Evolutionary conservation across 2,888 invertebrate genomes (phyloP).

Genomic region (Mythimna lalbum): DNA sequence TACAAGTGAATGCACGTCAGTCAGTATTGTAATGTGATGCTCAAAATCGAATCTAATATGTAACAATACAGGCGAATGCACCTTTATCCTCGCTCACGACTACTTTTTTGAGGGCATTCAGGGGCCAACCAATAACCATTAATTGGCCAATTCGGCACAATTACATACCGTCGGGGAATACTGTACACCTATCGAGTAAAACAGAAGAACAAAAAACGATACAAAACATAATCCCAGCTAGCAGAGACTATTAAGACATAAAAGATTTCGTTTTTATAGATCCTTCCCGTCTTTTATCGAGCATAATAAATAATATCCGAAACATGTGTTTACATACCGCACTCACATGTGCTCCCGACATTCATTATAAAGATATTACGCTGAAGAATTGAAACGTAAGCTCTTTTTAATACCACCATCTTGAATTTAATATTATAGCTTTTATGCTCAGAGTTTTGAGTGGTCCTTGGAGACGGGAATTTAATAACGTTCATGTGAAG

Average conservation of each 20-base stretch:
- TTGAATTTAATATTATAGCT: constrained; percentile 30
- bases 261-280: constrained; percentile 44
- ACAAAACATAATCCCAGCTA: constrained; percentile 13
- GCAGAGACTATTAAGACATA: constrained; percentile 10
- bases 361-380: constrained; percentile 57
- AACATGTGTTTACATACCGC: constrained; percentile 53
- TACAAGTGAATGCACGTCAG: too few relatives aligned
- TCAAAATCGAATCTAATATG: too few relatives aligned
- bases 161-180: not conserved
- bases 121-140: not conserved
- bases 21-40: too few relatives aligned
- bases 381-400: constrained; percentile 46
- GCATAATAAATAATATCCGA: constrained; percentile 53
- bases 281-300: constrained; percentile 46
- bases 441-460: constrained; percentile 20
- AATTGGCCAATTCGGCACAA: constrained; percentile 4
- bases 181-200: not conserved
- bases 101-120: not conserved
- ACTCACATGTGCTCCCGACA: constrained; percentile 49
- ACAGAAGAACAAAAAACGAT: not conserved
- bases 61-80: too few relatives aligned
- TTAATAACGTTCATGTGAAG: constrained; percentile 2
- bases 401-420: constrained; percentile 35
- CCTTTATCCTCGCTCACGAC: not conserved
- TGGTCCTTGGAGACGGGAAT: constrained; percentile 13